Percentiles rank a stretch among this genome's conserved stretches.
phyloP scores from a whole-genome alignment of 2,113 vertebrate genomes.

The Rhineura floridana region DNA sequence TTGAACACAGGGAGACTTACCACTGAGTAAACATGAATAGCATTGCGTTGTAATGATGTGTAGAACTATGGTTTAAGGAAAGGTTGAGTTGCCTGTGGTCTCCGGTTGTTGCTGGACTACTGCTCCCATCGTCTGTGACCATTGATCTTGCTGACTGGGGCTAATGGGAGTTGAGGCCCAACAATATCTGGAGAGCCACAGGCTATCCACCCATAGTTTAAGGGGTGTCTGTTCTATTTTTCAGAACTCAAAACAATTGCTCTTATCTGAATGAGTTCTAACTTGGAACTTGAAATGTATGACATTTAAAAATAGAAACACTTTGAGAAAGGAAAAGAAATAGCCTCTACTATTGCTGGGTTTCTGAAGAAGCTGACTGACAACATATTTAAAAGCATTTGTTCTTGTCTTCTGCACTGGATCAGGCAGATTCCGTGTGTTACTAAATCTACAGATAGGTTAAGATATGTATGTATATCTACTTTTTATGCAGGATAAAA shows the following conservation, averaged over 20 bases:
- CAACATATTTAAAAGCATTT: background rate
- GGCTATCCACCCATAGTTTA: background rate
- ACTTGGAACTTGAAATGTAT: background rate
- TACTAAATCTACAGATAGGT: background rate
- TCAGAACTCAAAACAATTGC: background rate
- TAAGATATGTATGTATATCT: background rate
- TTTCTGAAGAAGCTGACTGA: background rate
- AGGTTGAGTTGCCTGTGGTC: no score
- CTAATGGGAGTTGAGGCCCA: background rate
- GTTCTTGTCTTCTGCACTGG: conserved; percentile 8
- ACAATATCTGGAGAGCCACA: background rate
- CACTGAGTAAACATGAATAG: background rate
- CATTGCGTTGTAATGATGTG: background rate
- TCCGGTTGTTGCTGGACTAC: background rate
- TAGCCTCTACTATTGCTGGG: background rate
- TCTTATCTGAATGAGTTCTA: background rate
- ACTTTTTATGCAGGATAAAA: conserved; percentile 79
- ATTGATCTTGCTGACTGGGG: background rate
- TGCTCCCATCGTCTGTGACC: background rate
- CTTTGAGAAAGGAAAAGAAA: background rate
- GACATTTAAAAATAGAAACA: background rate
- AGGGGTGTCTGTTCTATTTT: background rate
- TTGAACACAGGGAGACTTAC: background rate
- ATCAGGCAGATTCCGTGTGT: background rate
- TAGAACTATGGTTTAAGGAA: background rate